Evolutionary conservation across 2,797 vertebrate genomes (phyloP).

Genomic region (Coregonus suidteri): DNA sequence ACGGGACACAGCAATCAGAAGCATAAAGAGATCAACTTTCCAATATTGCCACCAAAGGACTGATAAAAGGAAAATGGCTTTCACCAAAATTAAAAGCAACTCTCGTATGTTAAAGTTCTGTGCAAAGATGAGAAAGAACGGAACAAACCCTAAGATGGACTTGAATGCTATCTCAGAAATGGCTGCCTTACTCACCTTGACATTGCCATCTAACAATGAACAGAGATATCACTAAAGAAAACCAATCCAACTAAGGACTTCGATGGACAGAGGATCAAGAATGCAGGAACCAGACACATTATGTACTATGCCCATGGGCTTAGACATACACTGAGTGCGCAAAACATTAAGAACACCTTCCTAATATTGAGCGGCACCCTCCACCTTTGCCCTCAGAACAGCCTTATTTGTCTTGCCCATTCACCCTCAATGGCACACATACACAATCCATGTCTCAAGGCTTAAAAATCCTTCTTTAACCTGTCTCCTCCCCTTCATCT

Average conservation of each 20-base stretch:
- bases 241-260: not conserved
- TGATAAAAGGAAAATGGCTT: no score
- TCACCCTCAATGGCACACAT: no score
- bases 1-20: no score
- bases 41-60: not conserved
- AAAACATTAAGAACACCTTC: no score
- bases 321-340: not conserved
- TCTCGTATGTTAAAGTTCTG: not conserved
- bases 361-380: no score
- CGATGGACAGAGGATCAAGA: not conserved
- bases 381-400: no score
- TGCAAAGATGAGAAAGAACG: not conserved
- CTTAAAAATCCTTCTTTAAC: no score
- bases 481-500: no score
- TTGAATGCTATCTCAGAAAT: not conserved
- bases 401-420: no score
- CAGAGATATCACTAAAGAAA: not conserved
- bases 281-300: not conserved
- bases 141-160: not conserved
- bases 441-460: no score
- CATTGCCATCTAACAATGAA: not conserved
- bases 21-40: not conserved
- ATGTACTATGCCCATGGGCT: not conserved
- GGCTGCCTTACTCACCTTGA: not conserved
- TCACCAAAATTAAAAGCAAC: not conserved